Conservation (phyloP, 2,113 vertebrate species). For the Phylloscopus trochiloides region DNA sequence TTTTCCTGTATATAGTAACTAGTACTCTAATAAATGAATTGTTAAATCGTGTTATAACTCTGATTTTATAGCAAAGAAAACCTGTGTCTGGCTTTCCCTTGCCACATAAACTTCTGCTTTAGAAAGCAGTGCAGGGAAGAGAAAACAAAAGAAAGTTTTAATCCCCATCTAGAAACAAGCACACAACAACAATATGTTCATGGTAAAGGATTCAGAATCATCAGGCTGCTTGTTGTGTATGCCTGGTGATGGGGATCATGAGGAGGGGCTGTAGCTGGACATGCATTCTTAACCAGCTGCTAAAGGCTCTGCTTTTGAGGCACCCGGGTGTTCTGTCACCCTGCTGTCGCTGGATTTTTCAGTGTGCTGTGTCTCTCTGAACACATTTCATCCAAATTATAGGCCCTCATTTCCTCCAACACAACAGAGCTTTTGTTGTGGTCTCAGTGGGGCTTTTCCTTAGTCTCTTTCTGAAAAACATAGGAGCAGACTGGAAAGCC, state of each 20-base stretch:
- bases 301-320: background rate
- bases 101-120: background rate
- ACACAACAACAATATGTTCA: background rate
- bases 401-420: constrained; percentile 48
- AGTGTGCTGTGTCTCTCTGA: background rate
- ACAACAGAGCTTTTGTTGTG: constrained; percentile 58
- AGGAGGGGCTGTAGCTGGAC: background rate
- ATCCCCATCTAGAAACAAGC: background rate
- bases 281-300: constrained; percentile 20
- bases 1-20: background rate
- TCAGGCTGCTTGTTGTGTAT: background rate
- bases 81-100: background rate
- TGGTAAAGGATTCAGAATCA: background rate
- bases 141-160: background rate
- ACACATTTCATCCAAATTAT: constrained; percentile 12
- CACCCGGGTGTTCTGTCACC: constrained; percentile 9
- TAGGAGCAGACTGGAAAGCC: background rate
- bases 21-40: background rate
- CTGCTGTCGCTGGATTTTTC: background rate
- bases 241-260: background rate
- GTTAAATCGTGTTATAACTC: background rate
- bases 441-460: constrained; percentile 55
- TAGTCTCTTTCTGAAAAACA: constrained; percentile 18
- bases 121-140: background rate
- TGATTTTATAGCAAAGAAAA: background rate